Evolutionary conservation across 2,888 invertebrate species (phyloP).

Genomic region (Cheilosia pagana): DNA sequence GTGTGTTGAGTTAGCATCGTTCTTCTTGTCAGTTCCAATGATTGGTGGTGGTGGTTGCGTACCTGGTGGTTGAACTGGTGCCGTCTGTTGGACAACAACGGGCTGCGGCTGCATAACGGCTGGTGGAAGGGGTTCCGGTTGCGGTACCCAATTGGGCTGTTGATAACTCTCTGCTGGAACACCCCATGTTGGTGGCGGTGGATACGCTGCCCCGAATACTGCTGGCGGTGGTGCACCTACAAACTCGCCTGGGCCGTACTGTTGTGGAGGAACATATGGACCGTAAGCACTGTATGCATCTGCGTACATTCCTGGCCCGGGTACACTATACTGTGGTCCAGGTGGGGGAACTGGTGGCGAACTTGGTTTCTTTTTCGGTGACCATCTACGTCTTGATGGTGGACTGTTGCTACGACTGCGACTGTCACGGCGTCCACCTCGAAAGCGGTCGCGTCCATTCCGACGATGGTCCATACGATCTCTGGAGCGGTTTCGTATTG

Average conservation of each 20-base stretch:
- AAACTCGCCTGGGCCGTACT: slow-evolving; percentile 77
- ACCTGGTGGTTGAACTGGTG: slow-evolving; percentile 59
- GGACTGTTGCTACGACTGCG: slow-evolving; percentile 79
- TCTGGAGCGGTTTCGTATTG: slow-evolving; percentile 77
- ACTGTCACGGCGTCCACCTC: slow-evolving; percentile 76
- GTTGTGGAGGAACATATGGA: slow-evolving; percentile 79
- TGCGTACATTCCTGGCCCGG: slow-evolving; percentile 79
- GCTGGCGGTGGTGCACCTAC: slow-evolving; percentile 77
- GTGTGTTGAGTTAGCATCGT: slow-evolving; percentile 78
- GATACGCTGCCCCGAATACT: slow-evolving; percentile 79
- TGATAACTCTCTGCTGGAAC: slow-evolving; percentile 72
- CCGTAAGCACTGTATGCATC: slow-evolving; percentile 78
- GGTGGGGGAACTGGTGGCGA: slow-evolving; percentile 76
- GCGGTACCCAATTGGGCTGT: slow-evolving; percentile 59
- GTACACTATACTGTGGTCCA: slow-evolving; percentile 77
- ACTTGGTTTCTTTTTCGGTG: slow-evolving; percentile 79
- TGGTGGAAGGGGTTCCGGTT: slow-evolving; percentile 70
- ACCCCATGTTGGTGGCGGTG: slow-evolving; percentile 80
- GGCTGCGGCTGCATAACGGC: slow-evolving; percentile 60
- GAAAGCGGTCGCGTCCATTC: slow-evolving; percentile 77
- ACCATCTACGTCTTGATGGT: slow-evolving; percentile 80
- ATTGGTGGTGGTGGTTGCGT: slow-evolving; percentile 45
- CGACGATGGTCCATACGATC: slow-evolving; percentile 76
- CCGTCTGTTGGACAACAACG: slow-evolving; percentile 24
- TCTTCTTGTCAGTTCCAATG: slow-evolving; percentile 73